phyloP scores from a whole-genome alignment of 1,140 invertebrate species.

The Drosophila nebulosa region DNA sequence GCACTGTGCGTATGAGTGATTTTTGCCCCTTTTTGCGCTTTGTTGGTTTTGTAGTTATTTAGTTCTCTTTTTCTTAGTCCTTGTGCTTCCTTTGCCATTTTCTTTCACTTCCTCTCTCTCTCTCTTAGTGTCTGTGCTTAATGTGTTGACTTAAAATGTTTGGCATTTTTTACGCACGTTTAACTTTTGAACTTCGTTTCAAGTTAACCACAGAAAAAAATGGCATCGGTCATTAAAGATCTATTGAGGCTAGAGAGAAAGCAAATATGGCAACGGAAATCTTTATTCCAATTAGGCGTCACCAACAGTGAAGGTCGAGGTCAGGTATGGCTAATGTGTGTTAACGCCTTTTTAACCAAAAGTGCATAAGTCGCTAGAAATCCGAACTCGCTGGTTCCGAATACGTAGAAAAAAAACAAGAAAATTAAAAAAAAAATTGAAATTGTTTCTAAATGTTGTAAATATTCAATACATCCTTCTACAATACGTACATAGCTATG shows the following conservation, averaged over 20 bases:
- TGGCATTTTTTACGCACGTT: constrained; percentile 45
- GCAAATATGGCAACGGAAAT: background rate
- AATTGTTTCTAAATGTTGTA: no score
- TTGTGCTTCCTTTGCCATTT: no score
- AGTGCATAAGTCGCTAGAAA: no score
- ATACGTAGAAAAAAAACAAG: no score
- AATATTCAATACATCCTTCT: no score
- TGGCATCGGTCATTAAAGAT: background rate
- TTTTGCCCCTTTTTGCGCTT: constrained; percentile 36
- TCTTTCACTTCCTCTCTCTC: background rate
- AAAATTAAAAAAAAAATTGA: no score
- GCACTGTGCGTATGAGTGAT: constrained; percentile 43
- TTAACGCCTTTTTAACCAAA: no score
- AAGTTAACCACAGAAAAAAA: constrained; percentile 2
- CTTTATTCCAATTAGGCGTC: constrained; percentile 13
- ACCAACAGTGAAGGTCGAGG: constrained; percentile 12
- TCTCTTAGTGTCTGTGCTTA: background rate
- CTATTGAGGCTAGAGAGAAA: background rate
- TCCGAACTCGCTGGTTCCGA: no score
- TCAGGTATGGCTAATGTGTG: no score
- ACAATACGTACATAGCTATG: no score
- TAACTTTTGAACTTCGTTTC: constrained; percentile 12
- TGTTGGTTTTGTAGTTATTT: constrained; percentile 39
- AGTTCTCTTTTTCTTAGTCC: background rate
- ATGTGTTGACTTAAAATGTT: constrained; percentile 33